Evolutionary conservation across 1,140 invertebrate species (phyloP), one percentile per base, ranked within the genome.

Genomic region (Ditylenchus dipsaci): DNA sequence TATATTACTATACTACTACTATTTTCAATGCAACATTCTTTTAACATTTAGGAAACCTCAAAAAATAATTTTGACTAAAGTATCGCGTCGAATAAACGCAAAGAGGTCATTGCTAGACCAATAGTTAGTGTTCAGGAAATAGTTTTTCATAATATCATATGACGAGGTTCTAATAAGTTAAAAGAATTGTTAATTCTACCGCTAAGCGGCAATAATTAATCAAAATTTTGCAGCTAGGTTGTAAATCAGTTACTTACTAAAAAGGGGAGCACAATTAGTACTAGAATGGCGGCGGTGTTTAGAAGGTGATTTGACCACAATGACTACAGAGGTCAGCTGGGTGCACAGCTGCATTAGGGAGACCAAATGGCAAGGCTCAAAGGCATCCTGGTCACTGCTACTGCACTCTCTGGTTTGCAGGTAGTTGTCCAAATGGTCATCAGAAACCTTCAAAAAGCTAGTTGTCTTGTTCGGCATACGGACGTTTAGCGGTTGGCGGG

Each of bases 231-330:
- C n/a, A n/a, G n/a, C n/a, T 5, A 38, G 33, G 33, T 11, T 38
- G 11, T 38, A 38, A 38, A 38, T 38, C 33, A 38, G 33, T 38
- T 17, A 67, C 57, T 67, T 57, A 67, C 57, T 27, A 13, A 67
- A 67, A 13, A 65, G 65, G 27, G 33, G 65, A 42, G 33, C 33
- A 38, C 65, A 67, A 67, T 17, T 67, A 13, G 56, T 67, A 26
- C n/a, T 58, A 15, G 21, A 33, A 21, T 21, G n/a, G 23, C 59
- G 59, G 43, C 21, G 59, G n/a, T 27, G 19, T 13, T 59, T 1
- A 15, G 7, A 57, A 23, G 60, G 60, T 19, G 66, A 19, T 26
- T 66, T 68, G 21, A 67, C 59, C 17, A n/a, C 66, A 33, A 68
- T 68, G 0, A 66, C 15, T 23, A 68, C 27, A n/a, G 23, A 21